Conservation (phyloP, 2,797 vertebrate species). For the Pseudochirops cupreus region DNA sequence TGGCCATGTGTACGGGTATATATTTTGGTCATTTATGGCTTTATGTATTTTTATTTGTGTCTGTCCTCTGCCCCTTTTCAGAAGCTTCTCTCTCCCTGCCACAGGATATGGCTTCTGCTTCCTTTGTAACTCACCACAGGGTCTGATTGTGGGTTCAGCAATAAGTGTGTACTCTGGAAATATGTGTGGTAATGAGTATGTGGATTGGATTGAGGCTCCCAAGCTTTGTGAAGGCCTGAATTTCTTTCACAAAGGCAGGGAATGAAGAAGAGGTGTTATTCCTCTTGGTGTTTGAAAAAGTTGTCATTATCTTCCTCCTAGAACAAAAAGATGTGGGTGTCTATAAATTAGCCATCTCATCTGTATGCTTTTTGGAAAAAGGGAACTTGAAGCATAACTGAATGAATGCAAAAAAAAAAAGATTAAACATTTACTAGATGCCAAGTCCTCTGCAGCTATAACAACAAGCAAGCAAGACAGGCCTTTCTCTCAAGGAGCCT, state of each 20-base stretch:
- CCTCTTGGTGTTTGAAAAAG: neutral
- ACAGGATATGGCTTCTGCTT: neutral
- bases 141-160: neutral
- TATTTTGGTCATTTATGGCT: slow-evolving; percentile 29
- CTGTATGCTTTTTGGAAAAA: neutral
- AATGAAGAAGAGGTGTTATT: neutral
- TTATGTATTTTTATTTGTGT: slow-evolving; percentile 31
- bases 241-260: neutral
- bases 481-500: neutral
- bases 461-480: neutral
- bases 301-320: neutral
- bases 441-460: neutral
- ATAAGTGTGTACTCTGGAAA: neutral
- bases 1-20: slow-evolving; percentile 56
- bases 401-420: neutral
- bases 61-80: slow-evolving; percentile 6
- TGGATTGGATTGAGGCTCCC: neutral
- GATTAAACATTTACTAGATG: neutral
- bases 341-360: too few relatives aligned
- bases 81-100: neutral
- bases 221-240: neutral
- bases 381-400: neutral
- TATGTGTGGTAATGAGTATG: neutral
- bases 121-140: rapidly evolving
- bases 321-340: neutral